Conservation (phyloP, 2,113 vertebrate genomes). For the Platichthys flesus region DNA sequence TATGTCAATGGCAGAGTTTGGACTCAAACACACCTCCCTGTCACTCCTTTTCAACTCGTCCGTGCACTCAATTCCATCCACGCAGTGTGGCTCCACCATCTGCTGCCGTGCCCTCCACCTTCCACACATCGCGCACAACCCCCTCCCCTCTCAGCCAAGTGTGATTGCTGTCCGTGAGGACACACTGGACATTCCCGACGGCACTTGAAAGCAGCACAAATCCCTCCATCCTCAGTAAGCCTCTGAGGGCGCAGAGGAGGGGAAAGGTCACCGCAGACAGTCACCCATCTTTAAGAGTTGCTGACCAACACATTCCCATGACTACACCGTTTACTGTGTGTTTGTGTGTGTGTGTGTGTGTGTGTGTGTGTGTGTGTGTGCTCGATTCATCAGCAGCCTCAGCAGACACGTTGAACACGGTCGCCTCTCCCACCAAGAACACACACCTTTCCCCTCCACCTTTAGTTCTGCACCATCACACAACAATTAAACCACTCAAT, state of each 20-base stretch:
- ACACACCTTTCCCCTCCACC: conserved; percentile 14
- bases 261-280: conserved; percentile 61
- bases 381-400: neutral
- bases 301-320: neutral
- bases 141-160: neutral
- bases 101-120: neutral
- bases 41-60: neutral
- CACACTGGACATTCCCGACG: conserved; percentile 40
- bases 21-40: neutral
- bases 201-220: conserved; percentile 67
- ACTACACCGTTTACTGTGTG: neutral
- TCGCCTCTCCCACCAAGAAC: neutral
- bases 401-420: neutral
- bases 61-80: neutral
- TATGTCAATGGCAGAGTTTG: neutral
- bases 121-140: neutral
- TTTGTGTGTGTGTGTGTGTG: neutral
- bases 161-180: conserved; percentile 30
- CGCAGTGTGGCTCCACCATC: no score
- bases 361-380: neutral
- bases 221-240: conserved; percentile 58
- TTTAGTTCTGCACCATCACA: conserved; percentile 58
- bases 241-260: conserved; percentile 42
- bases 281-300: conserved; percentile 26
- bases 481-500: conserved; percentile 59